Percentiles rank a stretch among this genome's conserved stretches.
Conservation (phyloP, 2,113 vertebrate species). For the Urocynchramus pylzowi region DNA sequence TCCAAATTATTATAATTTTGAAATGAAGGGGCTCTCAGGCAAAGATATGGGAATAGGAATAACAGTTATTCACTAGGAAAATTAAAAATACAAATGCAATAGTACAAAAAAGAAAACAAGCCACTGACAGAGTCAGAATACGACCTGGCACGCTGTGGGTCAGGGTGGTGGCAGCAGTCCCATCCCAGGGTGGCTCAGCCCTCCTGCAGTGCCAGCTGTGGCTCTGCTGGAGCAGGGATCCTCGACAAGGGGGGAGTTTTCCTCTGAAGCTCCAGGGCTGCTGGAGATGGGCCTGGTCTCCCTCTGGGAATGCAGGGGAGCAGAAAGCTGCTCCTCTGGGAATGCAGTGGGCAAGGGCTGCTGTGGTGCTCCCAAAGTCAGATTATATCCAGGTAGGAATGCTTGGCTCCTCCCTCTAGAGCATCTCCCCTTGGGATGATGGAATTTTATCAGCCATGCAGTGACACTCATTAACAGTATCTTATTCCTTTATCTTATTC, state of each 20-base stretch:
- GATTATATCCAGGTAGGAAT: background rate
- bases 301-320: background rate
- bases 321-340: too few relatives aligned
- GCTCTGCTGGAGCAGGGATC: background rate
- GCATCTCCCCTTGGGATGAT: background rate
- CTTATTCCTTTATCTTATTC: too few relatives aligned
- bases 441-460: background rate
- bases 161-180: background rate
- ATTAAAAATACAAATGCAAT: too few relatives aligned
- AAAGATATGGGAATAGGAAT: background rate
- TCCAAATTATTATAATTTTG: background rate
- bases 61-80: background rate
- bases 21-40: background rate
- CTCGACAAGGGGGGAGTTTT: background rate
- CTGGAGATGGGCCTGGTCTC: background rate
- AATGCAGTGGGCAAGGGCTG: background rate
- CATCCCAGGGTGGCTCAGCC: background rate
- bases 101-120: background rate
- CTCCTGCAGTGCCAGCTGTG: background rate
- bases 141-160: fast-evolving
- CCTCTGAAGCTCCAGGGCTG: background rate
- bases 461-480: too few relatives aligned
- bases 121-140: background rate
- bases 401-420: background rate
- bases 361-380: fast-evolving